Evolutionary conservation across 1,140 invertebrate genomes (phyloP).

Genomic region (Plectus sambesii): DNA sequence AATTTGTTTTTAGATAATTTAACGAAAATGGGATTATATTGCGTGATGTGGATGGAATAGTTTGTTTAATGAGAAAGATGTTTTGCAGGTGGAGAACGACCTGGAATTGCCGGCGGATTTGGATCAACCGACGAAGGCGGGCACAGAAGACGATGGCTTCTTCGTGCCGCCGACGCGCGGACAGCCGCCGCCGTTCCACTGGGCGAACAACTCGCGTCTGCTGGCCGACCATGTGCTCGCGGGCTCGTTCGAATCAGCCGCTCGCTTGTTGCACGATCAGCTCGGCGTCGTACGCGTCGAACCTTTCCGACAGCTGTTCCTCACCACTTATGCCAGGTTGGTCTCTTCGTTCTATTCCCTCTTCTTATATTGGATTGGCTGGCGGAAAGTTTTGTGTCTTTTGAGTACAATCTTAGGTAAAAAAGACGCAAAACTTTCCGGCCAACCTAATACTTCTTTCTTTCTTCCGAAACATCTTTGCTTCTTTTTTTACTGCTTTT

Average conservation of each 20-base stretch:
- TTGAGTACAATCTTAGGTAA: no score
- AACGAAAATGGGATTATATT: no score
- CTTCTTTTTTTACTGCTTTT: no score
- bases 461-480: no score
- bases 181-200: conserved; percentile 55
- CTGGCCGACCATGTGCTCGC: conserved; percentile 82
- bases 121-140: conserved; percentile 52
- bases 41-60: no score
- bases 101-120: conserved; percentile 79
- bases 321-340: conserved; percentile 48
- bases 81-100: conserved; percentile 85
- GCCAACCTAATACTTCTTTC: no score
- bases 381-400: no score
- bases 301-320: conserved; percentile 68
- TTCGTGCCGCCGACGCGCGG: conserved; percentile 68
- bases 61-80: conserved; percentile 59
- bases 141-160: conserved; percentile 34
- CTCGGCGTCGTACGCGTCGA: conserved; percentile 81
- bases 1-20: no score
- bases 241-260: conserved; percentile 85
- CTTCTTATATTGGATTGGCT: no score
- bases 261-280: conserved; percentile 54
- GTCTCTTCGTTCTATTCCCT: no score
- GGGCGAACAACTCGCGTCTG: conserved; percentile 72
- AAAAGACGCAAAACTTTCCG: no score